Base-by-base conservation (phyloP, 2,113 vertebrate genomes). In the Callipepla californica region DNA sequence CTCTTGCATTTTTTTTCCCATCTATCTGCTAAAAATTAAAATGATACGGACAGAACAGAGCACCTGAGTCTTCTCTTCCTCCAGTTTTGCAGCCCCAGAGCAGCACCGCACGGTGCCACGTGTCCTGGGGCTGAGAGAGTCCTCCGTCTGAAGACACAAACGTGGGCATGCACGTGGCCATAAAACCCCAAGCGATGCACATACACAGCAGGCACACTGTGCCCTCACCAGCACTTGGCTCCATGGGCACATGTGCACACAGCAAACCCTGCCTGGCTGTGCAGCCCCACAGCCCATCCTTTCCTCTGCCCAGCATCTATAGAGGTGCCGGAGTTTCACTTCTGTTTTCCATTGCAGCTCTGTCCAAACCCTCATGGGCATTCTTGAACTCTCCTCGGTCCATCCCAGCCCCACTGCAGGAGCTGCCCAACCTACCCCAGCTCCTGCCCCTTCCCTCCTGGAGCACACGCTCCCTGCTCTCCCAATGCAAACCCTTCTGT, bases 381-480 rank as follows among this genome's bases (percentile, higher is more conserved):
- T 97, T 94, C 96, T 96, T 96, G 89, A 94, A 91, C 95, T 96
- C 94, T 90, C 91, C 95, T 62, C 85, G 87, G 90, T 40, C 40
- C 40, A 40, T 40, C 94, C 93, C 94, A 93, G 78, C 90, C 96
- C 91, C 92, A 82, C 19, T 53, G 26, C 26, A 28, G 51, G 26
- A 30, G 51, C 80, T 91, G 95, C 85, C 93, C 70, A 36, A 85
- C 55, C 62, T 25, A 2, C 44, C 45, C 4, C 38, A 55, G 62
- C 89, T 93, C 91, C 79, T 89, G 73, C 83, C 85, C 62, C 32
- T 50, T 75, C 62, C 65, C 72, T 87, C 47, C 76, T 6, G 17
- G 2, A 91, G 87, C 85, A 89, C 6, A 3, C 67, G 48, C 63
- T 95, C 79, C 53, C 53, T 70, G 57, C 67, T 77, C 85, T 61